These are phyloP conservation scores for Momotus momota DNA, from an alignment of 2,797 vertebrate genomes.

Conservation along the genomic window DNA sequence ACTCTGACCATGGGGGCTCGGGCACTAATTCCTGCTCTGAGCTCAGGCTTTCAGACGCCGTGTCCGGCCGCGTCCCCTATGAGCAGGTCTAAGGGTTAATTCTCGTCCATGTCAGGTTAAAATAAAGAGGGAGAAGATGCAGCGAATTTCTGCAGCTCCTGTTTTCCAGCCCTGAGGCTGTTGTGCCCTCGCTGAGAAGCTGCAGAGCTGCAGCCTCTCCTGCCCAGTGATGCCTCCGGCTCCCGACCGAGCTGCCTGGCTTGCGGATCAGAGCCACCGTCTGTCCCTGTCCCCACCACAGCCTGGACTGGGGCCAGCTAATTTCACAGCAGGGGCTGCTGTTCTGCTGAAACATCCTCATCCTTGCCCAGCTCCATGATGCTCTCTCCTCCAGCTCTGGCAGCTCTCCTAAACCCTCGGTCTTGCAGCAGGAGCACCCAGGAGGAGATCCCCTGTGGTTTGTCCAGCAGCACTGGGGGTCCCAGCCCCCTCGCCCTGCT, in stretches of 20 bases:
- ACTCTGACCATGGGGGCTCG: background rate
- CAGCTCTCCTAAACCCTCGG: background rate
- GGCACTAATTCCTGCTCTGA: background rate
- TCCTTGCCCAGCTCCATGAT: background rate
- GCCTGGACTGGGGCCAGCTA: background rate
- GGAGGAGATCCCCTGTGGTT: background rate
- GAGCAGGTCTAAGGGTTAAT: constrained; percentile 27
- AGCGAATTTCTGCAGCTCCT: background rate
- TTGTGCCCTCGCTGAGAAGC: background rate
- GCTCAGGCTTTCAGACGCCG: background rate
- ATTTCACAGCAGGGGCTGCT: background rate
- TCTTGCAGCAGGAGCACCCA: background rate
- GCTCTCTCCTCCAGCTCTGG: background rate
- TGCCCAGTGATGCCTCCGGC: background rate
- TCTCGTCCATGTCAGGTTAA: background rate
- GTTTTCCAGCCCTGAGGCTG: constrained; percentile 1
- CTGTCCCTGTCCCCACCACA: background rate
- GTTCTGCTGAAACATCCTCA: background rate
- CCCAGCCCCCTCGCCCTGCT: background rate
- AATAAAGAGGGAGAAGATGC: background rate
- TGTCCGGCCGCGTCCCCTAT: background rate
- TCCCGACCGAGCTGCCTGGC: accelerated
- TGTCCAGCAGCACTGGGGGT: background rate
- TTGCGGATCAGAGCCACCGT: accelerated
- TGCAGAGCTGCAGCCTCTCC: constrained; percentile 7